Evolutionary conservation across 2,113 vertebrate species (phyloP), one percentile per base, ranked within the genome.

Genomic region (Lasiurus cinereus): DNA sequence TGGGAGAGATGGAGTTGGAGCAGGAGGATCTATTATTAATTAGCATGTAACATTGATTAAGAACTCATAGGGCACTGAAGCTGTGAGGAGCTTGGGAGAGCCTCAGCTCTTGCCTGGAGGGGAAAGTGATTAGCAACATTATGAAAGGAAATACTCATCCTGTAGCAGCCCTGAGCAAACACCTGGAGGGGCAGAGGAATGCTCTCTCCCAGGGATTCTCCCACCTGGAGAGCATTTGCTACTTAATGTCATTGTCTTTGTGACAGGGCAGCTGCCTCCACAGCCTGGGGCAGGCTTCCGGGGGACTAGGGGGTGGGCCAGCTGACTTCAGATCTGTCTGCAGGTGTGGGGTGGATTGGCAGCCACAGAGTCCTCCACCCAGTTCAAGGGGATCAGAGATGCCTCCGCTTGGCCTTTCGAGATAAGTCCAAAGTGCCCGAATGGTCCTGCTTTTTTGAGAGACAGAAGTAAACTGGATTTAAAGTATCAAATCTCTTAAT

Each of bases 11-110:
- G n/a, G 72, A 74, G 94, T 18, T 18, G 27, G 77, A 96, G 83
- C 94, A 72, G 88, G 88, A 90, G 78, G 88, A 97, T 97, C 88
- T 94, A 97, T 97, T 97, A 97, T 97, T 97, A 97, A 97, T 97
- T 97, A 94, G 92, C 94, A 94, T 97, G 96, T 96, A 96, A 96
- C 95, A 94, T 91, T 97, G 96, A 96, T 97, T 96, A 97, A 95
- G 97, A 94, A 85, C 96, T 95, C 94, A 95, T 39, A 56, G 97
- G 96, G 96, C 92, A 89, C 88, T 3, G 15, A 90, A 94, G 94
- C 95, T 93, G 92, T 77, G 70, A 50, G 92, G 87, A 96, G 92
- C 94, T 43, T 18, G 33, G 90, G 95, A 96, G 73, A 85, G 83
- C 74, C 88, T 90, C 50, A 0, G 43, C 52, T 96, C 69, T 88